These are phyloP conservation scores for Theonella swinhoei DNA, from an alignment of 37 sponge, comb jelly and placozoan genomes.

Conservation along the genomic window DNA sequence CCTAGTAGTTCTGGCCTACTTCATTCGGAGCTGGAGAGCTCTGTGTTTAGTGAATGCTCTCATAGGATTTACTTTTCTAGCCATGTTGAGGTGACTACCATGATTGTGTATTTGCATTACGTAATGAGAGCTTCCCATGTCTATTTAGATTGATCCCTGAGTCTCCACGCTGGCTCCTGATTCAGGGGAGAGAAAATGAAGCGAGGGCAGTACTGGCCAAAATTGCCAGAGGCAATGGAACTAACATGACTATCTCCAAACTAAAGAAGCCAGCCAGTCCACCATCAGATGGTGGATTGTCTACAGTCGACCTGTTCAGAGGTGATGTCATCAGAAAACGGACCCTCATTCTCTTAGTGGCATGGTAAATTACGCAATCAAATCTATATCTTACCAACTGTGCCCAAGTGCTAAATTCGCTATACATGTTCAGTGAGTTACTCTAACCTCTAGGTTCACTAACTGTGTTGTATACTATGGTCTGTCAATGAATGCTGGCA, in stretches of 20 bases:
- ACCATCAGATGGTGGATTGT: background rate
- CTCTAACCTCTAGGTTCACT: constrained; percentile 54
- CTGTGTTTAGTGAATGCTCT: constrained; percentile 4
- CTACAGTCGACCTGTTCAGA: constrained; percentile 31
- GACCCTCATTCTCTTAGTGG: background rate
- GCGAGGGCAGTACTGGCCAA: constrained; percentile 21
- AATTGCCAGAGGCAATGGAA: constrained; percentile 43
- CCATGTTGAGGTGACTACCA: constrained; percentile 3
- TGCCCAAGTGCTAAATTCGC: too few species aligned
- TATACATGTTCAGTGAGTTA: too few species aligned
- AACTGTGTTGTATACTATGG: constrained; percentile 42
- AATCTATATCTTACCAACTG: background rate
- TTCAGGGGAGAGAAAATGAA: constrained; percentile 29
- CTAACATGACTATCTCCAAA: background rate
- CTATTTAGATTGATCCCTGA: constrained; percentile 41
- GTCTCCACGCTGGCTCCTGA: constrained; percentile 67
- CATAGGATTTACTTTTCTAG: background rate
- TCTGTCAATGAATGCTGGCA: constrained; percentile 32
- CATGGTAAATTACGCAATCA: background rate
- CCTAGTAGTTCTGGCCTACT: constrained; percentile 21
- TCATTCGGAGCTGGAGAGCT: constrained; percentile 10
- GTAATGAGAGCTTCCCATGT: background rate
- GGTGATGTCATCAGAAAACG: background rate
- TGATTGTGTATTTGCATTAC: background rate
- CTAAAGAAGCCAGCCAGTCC: background rate